Evolutionary conservation across 1,140 invertebrate genomes (phyloP).

Genomic region (Calephelis virginiensis): DNA sequence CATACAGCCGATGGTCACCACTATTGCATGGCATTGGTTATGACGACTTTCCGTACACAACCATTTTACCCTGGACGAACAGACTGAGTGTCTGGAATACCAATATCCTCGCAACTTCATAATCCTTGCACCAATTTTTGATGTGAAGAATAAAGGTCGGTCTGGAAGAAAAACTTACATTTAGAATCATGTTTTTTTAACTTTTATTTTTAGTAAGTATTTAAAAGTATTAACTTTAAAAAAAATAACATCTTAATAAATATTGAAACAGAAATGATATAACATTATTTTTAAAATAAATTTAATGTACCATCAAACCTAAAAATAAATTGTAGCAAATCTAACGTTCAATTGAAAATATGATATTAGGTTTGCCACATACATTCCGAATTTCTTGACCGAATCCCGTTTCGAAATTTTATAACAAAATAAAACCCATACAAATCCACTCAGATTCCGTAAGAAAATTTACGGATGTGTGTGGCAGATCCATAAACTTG

Average conservation of each 20-base stretch:
- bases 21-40: slow-evolving; percentile 58
- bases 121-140: slow-evolving; percentile 56
- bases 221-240: not conserved
- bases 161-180: slow-evolving; percentile 38
- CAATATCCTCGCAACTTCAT: slow-evolving; percentile 63
- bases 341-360: no score
- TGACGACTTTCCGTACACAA: slow-evolving; percentile 58
- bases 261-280: not conserved
- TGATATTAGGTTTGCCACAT: no score
- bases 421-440: no score
- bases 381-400: no score
- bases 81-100: slow-evolving; percentile 63
- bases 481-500: no score
- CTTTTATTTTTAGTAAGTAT: no score
- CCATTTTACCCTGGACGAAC: slow-evolving; percentile 64
- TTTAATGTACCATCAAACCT: no score
- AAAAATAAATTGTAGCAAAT: no score
- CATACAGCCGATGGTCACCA: slow-evolving; percentile 64
- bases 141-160: slow-evolving; percentile 62
- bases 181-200: not conserved
- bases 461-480: no score
- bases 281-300: no score
- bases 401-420: no score
- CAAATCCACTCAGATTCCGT: no score
- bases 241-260: not conserved